phyloP scores from a whole-genome alignment of 2,888 invertebrate species.

The Heliconius hortense region DNA sequence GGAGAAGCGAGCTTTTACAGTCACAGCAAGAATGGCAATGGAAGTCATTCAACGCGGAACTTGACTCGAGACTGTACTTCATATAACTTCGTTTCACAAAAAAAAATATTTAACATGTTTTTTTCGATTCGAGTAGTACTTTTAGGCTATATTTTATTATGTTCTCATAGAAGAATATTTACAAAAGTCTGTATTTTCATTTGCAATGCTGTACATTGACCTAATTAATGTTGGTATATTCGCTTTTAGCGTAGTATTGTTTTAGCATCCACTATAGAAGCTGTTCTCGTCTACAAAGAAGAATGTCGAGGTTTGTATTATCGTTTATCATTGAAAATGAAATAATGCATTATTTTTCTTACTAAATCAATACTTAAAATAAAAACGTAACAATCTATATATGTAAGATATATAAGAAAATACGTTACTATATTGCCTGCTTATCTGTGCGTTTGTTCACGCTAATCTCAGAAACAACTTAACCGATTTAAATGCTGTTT shows the following conservation, averaged over 20 bases:
- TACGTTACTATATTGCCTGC: too few species aligned
- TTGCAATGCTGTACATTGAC: conserved; percentile 11
- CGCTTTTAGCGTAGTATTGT: conserved; percentile 1
- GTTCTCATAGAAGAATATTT: conserved; percentile 6
- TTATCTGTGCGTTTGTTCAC: too few species aligned
- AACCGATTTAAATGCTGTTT: too few species aligned
- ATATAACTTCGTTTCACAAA: conserved; percentile 11
- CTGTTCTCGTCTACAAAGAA: neutral
- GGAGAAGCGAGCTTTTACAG: conserved; percentile 29
- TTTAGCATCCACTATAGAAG: conserved; percentile 3
- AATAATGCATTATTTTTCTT: neutral
- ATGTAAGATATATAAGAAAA: too few species aligned
- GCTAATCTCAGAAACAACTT: too few species aligned
- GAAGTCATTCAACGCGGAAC: conserved; percentile 27
- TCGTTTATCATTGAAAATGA: neutral
- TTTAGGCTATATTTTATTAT: conserved; percentile 20
- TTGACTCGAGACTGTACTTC: conserved; percentile 16
- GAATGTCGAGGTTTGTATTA: neutral
- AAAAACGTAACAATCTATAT: too few species aligned
- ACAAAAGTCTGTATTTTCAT: neutral
- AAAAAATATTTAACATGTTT: conserved; percentile 24
- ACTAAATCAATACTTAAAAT: neutral
- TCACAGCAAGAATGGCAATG: conserved; percentile 29
- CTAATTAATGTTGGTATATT: conserved; percentile 19
- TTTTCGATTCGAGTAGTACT: conserved; percentile 21